These are phyloP conservation scores for Tyrannus savana DNA, from an alignment of 2,113 vertebrate genomes.

Conservation along the genomic window DNA sequence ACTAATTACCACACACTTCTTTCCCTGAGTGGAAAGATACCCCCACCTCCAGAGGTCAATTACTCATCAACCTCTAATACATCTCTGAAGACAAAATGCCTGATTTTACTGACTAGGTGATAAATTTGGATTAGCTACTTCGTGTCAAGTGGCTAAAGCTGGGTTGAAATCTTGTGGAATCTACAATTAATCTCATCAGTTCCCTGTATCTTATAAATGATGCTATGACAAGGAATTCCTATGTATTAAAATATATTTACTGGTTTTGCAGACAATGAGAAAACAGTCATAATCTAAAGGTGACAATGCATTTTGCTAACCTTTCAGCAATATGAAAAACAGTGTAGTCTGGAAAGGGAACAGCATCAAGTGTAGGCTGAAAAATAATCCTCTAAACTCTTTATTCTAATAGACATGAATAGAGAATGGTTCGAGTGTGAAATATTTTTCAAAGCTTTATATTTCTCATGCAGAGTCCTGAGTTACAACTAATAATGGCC, in stretches of 20 bases:
- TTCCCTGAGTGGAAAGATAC: neutral
- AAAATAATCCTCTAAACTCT: neutral
- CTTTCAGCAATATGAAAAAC: neutral
- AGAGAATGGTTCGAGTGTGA: neutral
- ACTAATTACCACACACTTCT: neutral
- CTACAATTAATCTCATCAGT: neutral
- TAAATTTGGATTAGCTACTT: neutral
- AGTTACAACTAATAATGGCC: neutral
- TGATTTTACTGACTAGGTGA: neutral
- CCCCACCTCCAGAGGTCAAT: neutral
- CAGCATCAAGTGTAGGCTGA: neutral
- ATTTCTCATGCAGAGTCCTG: neutral
- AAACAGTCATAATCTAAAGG: neutral
- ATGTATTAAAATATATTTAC: neutral
- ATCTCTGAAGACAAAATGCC: neutral
- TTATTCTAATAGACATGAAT: neutral
- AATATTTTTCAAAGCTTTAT: neutral
- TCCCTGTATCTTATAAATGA: neutral
- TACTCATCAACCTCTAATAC: neutral
- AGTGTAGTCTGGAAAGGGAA: neutral
- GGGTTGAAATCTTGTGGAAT: neutral
- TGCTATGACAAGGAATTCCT: neutral
- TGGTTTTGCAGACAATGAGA: neutral
- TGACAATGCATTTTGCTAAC: neutral
- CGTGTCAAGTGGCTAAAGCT: neutral